phyloP scores from a whole-genome alignment of 2,113 vertebrate species.

The Symphodus melops region DNA sequence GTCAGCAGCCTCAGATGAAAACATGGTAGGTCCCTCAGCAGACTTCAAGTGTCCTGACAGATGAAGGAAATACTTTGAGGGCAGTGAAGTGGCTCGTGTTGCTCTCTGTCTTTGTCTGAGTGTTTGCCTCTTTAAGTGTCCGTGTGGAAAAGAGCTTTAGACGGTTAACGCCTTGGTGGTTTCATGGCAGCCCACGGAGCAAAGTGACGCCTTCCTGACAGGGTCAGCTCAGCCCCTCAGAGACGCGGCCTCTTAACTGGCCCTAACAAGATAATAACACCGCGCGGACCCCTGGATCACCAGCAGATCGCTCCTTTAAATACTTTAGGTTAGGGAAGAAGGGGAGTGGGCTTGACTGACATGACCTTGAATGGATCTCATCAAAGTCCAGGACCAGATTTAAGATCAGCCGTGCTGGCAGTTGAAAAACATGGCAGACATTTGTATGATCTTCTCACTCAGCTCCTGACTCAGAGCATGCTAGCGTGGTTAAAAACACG shows the following conservation, averaged over 20 bases:
- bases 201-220: conserved; percentile 59
- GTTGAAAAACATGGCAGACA: conserved; percentile 67
- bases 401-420: conserved; percentile 39
- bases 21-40: conserved; percentile 2
- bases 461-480: conserved; percentile 33
- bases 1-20: conserved; percentile 37
- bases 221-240: conserved; percentile 50
- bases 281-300: conserved; percentile 49
- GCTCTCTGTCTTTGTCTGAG: conserved; percentile 34
- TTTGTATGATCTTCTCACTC: conserved; percentile 49
- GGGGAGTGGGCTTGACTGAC: conserved; percentile 29
- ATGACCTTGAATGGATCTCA: conserved; percentile 52
- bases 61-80: conserved; percentile 60
- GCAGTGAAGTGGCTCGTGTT: conserved; percentile 56
- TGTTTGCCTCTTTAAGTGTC: conserved; percentile 27
- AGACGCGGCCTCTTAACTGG: conserved; percentile 64
- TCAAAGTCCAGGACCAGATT: conserved; percentile 65
- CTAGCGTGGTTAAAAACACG: conserved; percentile 28
- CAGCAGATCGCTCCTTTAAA: conserved; percentile 64
- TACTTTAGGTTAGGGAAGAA: conserved; percentile 10
- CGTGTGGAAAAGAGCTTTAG: conserved; percentile 38
- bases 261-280: conserved; percentile 71
- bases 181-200: conserved; percentile 37
- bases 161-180: conserved; percentile 52
- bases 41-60: conserved; percentile 47